Evolutionary conservation across 2,797 vertebrate species (phyloP).

Genomic region (Sebastes reedi): DNA sequence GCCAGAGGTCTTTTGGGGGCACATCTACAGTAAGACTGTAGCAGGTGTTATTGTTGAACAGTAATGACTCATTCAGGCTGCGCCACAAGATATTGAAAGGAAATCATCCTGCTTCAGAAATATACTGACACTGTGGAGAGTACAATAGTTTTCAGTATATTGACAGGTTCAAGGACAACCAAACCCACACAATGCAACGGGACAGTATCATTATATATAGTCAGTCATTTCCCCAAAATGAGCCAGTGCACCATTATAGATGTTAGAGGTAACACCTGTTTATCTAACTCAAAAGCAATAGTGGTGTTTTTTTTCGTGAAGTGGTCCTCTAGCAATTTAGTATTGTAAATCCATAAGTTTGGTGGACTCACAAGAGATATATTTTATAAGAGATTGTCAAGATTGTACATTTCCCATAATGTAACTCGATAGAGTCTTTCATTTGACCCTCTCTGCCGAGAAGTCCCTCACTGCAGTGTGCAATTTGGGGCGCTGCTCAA

Average conservation of each 20-base stretch:
- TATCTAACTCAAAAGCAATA: not conserved
- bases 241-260: not conserved
- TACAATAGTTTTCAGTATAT: slow-evolving; percentile 7
- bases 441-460: too few relatives aligned
- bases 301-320: too few relatives aligned
- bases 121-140: slow-evolving; percentile 10
- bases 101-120: slow-evolving; percentile 38
- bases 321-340: too few relatives aligned
- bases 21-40: slow-evolving; percentile 26
- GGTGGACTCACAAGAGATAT: too few relatives aligned
- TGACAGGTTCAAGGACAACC: slow-evolving; percentile 18
- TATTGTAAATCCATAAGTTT: too few relatives aligned
- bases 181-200: fast-evolving
- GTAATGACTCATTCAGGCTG: slow-evolving; percentile 46
- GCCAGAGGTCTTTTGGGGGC: slow-evolving; percentile 49
- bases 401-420: too few relatives aligned
- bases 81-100: slow-evolving; percentile 22
- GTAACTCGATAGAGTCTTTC: too few relatives aligned
- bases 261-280: not conserved
- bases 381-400: too few relatives aligned
- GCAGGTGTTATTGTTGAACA: slow-evolving; percentile 47
- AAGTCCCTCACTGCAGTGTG: too few relatives aligned
- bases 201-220: too few relatives aligned
- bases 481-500: too few relatives aligned
- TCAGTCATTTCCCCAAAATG: not conserved